Conservation (phyloP, 2,888 invertebrate species). For the Heterodera filipjevi region DNA sequence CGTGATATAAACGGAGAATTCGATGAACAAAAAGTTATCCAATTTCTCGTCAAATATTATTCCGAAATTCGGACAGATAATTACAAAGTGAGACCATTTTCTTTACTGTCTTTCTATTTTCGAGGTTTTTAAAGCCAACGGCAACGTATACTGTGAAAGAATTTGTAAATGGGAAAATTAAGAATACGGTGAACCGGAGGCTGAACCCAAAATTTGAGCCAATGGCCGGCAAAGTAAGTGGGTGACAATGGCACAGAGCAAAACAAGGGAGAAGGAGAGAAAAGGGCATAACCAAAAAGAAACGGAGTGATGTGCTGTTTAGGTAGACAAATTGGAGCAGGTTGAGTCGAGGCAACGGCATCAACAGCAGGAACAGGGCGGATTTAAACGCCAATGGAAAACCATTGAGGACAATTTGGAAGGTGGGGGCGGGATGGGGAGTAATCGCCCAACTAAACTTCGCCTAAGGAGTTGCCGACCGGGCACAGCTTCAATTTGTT, state of each 20-base stretch:
- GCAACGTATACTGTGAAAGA: conserved; percentile 60
- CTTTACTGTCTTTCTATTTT: background rate
- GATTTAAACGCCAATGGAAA: conserved; percentile 54
- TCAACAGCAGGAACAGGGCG: conserved; percentile 50
- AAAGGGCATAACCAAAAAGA: background rate
- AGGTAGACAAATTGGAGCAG: conserved; percentile 59
- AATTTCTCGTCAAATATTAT: conserved; percentile 59
- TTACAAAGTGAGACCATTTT: conserved; percentile 42
- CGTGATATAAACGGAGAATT: conserved; percentile 46
- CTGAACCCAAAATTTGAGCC: conserved; percentile 61
- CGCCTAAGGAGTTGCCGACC: conserved; percentile 32
- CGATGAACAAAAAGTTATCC: conserved; percentile 52
- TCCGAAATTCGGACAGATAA: conserved; percentile 56
- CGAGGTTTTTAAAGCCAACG: conserved; percentile 44
- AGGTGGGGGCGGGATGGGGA: conserved; percentile 15
- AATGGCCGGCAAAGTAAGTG: conserved; percentile 51
- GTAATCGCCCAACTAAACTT: background rate
- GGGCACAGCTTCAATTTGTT: conserved; percentile 42
- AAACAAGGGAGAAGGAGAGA: background rate
- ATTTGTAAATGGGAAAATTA: conserved; percentile 60
- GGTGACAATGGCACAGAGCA: too few relatives aligned
- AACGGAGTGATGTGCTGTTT: background rate
- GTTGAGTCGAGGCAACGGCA: conserved; percentile 47
- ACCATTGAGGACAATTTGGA: conserved; percentile 44
- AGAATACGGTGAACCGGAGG: conserved; percentile 52